Conservation (phyloP, 2,888 invertebrate species). For the Ochropleura leucogaster region DNA sequence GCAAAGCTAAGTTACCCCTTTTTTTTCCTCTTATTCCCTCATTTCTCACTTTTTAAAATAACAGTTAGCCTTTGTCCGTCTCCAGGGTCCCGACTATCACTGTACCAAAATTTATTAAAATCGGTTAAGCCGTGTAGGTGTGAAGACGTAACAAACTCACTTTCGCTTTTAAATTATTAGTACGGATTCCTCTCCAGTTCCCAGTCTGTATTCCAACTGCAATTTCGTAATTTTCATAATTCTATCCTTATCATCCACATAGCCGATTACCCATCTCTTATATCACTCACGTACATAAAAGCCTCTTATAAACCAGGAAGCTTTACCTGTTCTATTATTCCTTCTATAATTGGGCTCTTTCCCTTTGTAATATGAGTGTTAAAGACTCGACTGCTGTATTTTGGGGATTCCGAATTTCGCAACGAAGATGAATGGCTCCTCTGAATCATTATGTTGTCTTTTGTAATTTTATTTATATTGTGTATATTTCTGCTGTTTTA, state of each 20-base stretch:
- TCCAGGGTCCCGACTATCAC: too few species aligned
- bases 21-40: too few species aligned
- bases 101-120: too few species aligned
- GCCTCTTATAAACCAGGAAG: conserved; percentile 8
- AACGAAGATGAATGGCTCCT: conserved; percentile 21
- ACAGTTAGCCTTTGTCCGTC: too few species aligned
- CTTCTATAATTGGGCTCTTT: conserved; percentile 32
- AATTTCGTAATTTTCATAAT: neutral
- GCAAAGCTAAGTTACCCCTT: too few species aligned
- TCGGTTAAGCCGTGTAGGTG: too few species aligned
- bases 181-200: too few species aligned
- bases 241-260: neutral
- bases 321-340: conserved; percentile 19
- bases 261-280: conserved; percentile 8
- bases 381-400: conserved; percentile 22
- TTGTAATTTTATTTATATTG: conserved; percentile 12
- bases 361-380: conserved; percentile 42
- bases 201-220: neutral
- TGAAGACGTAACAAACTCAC: too few species aligned
- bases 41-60: too few species aligned
- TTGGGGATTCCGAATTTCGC: conserved; percentile 4
- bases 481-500: conserved; percentile 3
- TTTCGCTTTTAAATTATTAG: too few species aligned
- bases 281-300: conserved; percentile 19
- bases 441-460: conserved; percentile 24